Conservation (phyloP, 2,113 vertebrate species). For the Bostrychus sinensis region DNA sequence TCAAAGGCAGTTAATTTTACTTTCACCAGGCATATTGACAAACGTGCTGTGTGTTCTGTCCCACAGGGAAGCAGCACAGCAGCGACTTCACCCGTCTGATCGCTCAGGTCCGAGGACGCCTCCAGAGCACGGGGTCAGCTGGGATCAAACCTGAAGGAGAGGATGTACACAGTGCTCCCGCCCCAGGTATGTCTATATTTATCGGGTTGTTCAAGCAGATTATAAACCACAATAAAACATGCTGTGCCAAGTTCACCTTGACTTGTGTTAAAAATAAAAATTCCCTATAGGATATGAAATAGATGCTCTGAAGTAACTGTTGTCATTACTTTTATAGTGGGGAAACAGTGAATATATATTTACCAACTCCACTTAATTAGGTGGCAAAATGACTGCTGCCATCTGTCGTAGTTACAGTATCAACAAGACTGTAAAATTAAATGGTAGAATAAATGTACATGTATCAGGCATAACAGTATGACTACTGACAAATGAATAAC, state of each 20-base stretch:
- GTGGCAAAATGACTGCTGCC: too few species aligned
- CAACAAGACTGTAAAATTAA: too few species aligned
- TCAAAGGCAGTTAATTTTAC: neutral
- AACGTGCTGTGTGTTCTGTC: constrained; percentile 6
- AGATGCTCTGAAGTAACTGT: neutral
- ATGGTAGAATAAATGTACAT: too few species aligned
- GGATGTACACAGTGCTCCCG: neutral
- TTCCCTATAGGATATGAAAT: neutral
- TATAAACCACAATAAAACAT: neutral
- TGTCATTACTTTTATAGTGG: neutral
- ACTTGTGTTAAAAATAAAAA: neutral
- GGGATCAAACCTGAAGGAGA: constrained; percentile 41
- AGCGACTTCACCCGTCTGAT: constrained; percentile 87
- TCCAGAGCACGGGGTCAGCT: constrained; percentile 68
- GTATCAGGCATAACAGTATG: too few species aligned
- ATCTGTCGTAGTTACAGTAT: too few species aligned
- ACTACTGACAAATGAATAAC: too few species aligned
- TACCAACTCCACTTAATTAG: neutral
- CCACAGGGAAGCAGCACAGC: constrained; percentile 88
- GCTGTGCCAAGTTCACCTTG: constrained; percentile 21
- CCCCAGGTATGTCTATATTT: constrained; percentile 57
- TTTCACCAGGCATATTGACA: neutral
- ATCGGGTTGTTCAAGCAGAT: neutral
- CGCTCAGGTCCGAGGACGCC: constrained; percentile 83
- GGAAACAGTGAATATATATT: neutral